Conservation (phyloP, 2,888 invertebrate species). For the Caradrina clavipalpis region DNA sequence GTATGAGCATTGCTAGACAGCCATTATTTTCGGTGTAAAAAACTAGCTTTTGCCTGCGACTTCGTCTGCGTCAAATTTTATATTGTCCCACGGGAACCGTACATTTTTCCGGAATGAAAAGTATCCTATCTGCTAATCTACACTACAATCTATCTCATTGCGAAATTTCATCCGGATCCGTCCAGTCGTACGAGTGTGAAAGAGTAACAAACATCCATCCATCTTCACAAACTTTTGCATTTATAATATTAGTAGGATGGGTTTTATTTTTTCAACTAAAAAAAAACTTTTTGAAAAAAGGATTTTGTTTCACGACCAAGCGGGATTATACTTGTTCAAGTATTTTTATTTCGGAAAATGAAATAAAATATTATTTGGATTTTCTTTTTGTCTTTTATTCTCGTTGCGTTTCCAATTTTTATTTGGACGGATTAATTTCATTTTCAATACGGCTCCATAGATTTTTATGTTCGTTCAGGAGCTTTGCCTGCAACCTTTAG, state of each 20-base stretch:
- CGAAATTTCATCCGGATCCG: too few species aligned
- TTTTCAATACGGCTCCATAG: background rate
- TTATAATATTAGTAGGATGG: too few species aligned
- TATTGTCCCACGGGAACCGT: too few species aligned
- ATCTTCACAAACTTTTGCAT: too few species aligned
- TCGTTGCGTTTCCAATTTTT: background rate
- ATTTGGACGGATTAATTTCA: background rate
- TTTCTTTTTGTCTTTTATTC: background rate
- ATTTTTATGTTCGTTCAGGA: background rate
- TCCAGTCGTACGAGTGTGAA: too few species aligned
- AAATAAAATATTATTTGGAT: background rate
- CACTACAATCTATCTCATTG: too few species aligned
- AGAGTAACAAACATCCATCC: too few species aligned
- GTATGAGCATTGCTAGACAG: background rate
- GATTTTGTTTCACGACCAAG: background rate
- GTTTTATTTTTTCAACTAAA: background rate
- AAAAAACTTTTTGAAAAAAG: background rate
- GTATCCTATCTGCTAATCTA: too few species aligned
- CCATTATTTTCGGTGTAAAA: too few species aligned
- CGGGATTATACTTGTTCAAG: background rate
- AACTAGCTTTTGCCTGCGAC: too few species aligned
- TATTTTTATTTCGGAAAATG: slow-evolving; percentile 3
- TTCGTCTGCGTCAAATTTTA: too few species aligned
- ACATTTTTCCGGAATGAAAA: too few species aligned
- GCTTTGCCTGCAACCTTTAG: background rate